These are phyloP conservation scores for Myotis daubentonii DNA, from an alignment of 2,797 vertebrate genomes.

Conservation along the genomic window DNA sequence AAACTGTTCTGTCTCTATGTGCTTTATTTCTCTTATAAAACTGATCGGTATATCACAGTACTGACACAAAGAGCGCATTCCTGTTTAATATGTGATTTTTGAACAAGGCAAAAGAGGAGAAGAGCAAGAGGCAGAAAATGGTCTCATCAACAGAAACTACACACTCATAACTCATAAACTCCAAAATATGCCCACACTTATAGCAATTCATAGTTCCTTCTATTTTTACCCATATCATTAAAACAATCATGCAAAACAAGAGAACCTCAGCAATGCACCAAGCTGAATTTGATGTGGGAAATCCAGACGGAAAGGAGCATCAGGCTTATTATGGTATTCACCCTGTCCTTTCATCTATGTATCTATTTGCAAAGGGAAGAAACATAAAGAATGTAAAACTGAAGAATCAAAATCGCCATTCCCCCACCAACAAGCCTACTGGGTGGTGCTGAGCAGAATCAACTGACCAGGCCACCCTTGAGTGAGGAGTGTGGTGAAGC, in stretches of 20 bases:
- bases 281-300: not conserved
- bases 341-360: not conserved
- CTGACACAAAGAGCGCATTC: not conserved
- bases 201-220: not conserved
- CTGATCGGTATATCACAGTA: not conserved
- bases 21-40: constrained; percentile 11
- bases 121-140: not conserved
- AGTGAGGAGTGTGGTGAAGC: not conserved
- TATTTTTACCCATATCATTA: not conserved
- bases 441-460: not conserved
- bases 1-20: not conserved
- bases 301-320: not conserved
- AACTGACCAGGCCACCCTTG: no score
- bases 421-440: not conserved
- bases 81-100: not conserved
- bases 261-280: not conserved
- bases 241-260: not conserved
- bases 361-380: not conserved
- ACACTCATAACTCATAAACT: not conserved
- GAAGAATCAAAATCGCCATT: not conserved
- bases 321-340: not conserved
- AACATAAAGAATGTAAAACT: not conserved
- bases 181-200: not conserved
- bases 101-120: not conserved
- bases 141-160: not conserved